Conservation (phyloP, 2,113 vertebrate genomes). For the Indri indri region DNA sequence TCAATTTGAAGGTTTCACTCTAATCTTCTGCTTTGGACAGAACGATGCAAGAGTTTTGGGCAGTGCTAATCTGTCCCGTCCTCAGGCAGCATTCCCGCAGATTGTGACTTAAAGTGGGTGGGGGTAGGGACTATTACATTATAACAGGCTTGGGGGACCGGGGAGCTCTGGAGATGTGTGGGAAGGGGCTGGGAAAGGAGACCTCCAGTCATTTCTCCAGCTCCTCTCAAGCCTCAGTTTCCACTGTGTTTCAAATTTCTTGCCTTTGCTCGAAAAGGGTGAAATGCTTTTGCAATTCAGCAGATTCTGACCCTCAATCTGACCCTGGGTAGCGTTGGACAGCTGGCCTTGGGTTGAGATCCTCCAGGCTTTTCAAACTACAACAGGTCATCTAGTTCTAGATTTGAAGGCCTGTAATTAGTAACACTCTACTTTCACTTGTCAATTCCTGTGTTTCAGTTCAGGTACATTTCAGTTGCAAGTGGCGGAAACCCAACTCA, state of each 20-base stretch:
- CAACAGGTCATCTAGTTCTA: not conserved
- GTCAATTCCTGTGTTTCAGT: not conserved
- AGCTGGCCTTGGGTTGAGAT: not conserved
- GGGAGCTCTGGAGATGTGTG: not conserved
- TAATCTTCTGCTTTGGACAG: not conserved
- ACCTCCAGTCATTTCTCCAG: not conserved
- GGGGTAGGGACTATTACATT: not conserved
- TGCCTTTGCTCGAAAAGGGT: not conserved
- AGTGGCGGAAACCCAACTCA: not conserved
- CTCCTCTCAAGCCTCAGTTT: not conserved
- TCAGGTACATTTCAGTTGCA: not conserved
- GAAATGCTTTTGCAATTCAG: not conserved
- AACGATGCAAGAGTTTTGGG: not conserved
- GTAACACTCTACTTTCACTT: not conserved
- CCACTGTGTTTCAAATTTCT: not conserved
- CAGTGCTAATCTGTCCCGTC: not conserved
- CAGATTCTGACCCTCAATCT: not conserved
- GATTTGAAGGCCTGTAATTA: not conserved
- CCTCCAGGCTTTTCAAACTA: not conserved
- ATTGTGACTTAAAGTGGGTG: not conserved
- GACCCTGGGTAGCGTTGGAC: not conserved
- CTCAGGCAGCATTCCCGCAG: not conserved
- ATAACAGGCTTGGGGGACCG: not conserved
- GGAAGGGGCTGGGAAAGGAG: not conserved
- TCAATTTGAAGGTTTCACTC: not conserved